These are phyloP conservation scores for Caranx melampygus DNA, from an alignment of 2,113 vertebrate species.

Conservation along the genomic window DNA sequence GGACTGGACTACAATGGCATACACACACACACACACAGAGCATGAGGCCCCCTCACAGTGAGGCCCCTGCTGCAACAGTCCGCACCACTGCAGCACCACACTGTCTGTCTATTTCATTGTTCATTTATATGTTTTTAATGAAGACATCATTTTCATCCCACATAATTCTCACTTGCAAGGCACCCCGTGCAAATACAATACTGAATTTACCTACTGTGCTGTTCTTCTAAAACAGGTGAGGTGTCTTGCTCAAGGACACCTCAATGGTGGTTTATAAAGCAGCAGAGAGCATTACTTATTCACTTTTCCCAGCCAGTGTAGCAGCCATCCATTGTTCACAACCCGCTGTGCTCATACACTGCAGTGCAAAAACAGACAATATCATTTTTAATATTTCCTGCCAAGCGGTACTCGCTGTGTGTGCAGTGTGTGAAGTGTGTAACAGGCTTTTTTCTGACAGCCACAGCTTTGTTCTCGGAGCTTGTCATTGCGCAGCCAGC, in stretches of 20 bases:
- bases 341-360: slow-evolving; percentile 19
- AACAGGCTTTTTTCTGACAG: slow-evolving; percentile 65
- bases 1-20: no score
- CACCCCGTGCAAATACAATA: not conserved
- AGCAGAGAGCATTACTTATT: slow-evolving; percentile 18
- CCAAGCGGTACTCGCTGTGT: slow-evolving; percentile 20
- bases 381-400: slow-evolving; percentile 51
- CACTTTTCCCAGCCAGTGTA: slow-evolving; percentile 13
- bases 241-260: slow-evolving; percentile 36
- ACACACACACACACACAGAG: no score
- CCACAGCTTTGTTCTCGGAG: slow-evolving; percentile 63
- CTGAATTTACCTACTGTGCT: not conserved
- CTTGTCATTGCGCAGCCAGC: slow-evolving; percentile 60
- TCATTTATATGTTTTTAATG: not conserved
- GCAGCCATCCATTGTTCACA: not conserved
- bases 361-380: slow-evolving; percentile 43
- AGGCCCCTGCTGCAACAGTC: no score
- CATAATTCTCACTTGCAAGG: not conserved
- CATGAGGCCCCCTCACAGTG: no score
- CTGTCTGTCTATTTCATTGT: not conserved
- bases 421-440: slow-evolving; percentile 39
- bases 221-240: not conserved
- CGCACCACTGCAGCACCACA: no score
- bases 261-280: slow-evolving; percentile 12
- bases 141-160: not conserved